Percentiles rank a stretch among this genome's conserved stretches.
phyloP scores from a whole-genome alignment of 2,113 vertebrate species.

The Heterotilapia buettikoferi region DNA sequence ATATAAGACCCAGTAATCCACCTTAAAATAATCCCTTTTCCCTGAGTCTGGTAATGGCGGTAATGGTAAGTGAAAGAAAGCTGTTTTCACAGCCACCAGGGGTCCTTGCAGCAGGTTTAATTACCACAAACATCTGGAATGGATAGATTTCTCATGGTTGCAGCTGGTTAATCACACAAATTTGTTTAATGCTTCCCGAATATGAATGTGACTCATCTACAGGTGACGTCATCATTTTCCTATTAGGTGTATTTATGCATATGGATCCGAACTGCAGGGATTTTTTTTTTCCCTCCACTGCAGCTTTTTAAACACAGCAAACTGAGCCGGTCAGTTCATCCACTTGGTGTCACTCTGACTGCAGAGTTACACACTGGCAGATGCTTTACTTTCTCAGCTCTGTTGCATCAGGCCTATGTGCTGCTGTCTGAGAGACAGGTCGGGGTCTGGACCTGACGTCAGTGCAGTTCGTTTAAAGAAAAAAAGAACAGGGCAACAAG shows the following conservation, averaged over 20 bases:
- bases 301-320: not conserved
- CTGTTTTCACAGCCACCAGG: not conserved
- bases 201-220: not conserved
- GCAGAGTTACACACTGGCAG: not conserved
- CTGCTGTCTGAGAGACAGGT: not conserved
- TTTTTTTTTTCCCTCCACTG: not conserved
- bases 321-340: conserved; percentile 18
- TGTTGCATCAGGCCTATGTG: not conserved
- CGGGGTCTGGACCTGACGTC: not conserved
- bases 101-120: not conserved
- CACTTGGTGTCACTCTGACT: conserved; percentile 58
- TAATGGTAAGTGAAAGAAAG: not conserved
- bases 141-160: not conserved
- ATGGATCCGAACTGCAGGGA: not conserved
- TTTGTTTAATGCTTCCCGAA: not conserved
- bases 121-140: not conserved
- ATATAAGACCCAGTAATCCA: conserved; percentile 15
- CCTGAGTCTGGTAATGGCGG: not conserved
- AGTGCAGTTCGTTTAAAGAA: not conserved
- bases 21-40: conserved; percentile 4
- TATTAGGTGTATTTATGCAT: not conserved
- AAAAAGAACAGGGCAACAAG: not conserved
- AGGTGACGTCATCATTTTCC: not conserved
- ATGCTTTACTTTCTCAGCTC: not conserved
- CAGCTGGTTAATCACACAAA: not conserved